Evolutionary conservation across 2,113 vertebrate species (phyloP), one percentile per base, ranked within the genome.

Genomic region (Oncorhynchus tshawytscha): DNA sequence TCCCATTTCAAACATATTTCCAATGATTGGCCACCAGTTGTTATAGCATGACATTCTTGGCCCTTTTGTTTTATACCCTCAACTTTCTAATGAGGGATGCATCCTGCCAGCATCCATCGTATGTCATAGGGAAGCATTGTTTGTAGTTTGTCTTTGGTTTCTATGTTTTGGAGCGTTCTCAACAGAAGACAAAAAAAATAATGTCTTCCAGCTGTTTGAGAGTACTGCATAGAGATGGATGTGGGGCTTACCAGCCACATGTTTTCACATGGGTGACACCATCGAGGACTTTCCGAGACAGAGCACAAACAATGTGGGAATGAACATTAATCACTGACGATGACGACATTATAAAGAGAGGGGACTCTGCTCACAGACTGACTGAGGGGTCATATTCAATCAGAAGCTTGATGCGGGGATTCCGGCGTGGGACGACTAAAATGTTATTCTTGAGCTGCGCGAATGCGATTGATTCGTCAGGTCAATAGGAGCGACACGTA

Each of bases 141-240:
- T 29, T 20, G 24, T 71, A 49, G 70, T 70, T 70, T 34, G 39
- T 48, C 74, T 85, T 79, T 85, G 87, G 62, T 74, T 86, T 72
- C 77, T 68, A 82, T 1, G 51, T 77, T 73, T 74, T 69, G 39
- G 75, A 77, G 73, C 51, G 29, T 51, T 51, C 65, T 82, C 67
- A 34, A 84, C 79, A 68, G 74, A 34, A 34, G 34, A 34, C 89
- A 11, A 51, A 16, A 13, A 27, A 27, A 27, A 27, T n/a, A n/a
- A 90, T 91, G 80, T 79, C 81, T 84, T 88, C 86, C 89, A 91
- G 88, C 87, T 91, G 87, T 49, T 48, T 79, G 62, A 45, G 73
- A 29, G 84, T 16, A 81, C 72, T 45, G n/a, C 45, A 57, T 49
- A 24, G 67, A 34, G 49, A 29, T 54, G 51, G 15, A 18, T 54